Percentiles rank a stretch among this genome's conserved stretches.
These are phyloP conservation scores for Arrhopalites spinosus DNA, from an alignment of 2,888 invertebrate species.

Conservation along the genomic window DNA sequence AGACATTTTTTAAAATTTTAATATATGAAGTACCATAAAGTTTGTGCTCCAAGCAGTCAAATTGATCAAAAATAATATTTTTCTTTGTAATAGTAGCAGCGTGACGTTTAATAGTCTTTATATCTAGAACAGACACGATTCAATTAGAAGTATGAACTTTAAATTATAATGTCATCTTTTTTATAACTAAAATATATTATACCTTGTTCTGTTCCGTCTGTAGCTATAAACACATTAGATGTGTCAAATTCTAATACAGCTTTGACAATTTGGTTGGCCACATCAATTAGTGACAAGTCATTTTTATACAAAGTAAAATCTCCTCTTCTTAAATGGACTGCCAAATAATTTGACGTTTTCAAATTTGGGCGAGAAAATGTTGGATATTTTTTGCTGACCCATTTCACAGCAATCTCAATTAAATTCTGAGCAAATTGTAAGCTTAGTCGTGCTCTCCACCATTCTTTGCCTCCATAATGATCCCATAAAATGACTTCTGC, in stretches of 20 bases:
- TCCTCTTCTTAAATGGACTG: slow-evolving; percentile 82
- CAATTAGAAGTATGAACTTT: neutral
- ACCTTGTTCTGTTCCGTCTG: slow-evolving; percentile 74
- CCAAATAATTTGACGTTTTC: slow-evolving; percentile 63
- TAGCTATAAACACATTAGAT: slow-evolving; percentile 74
- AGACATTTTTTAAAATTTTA: too few species aligned
- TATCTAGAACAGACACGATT: slow-evolving; percentile 36
- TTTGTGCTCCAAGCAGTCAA: too few species aligned
- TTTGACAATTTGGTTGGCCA: slow-evolving; percentile 74
- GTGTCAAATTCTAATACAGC: slow-evolving; percentile 66
- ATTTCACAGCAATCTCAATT: slow-evolving; percentile 67
- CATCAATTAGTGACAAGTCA: slow-evolving; percentile 61
- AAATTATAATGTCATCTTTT: neutral
- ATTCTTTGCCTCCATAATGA: slow-evolving; percentile 75
- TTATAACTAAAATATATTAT: slow-evolving; percentile 26
- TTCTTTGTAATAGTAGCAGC: neutral
- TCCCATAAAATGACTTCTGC: slow-evolving; percentile 88
- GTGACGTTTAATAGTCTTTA: slow-evolving; percentile 1
- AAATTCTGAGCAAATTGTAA: slow-evolving; percentile 84
- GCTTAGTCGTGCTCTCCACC: slow-evolving; percentile 87
- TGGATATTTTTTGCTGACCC: neutral
- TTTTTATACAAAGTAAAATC: slow-evolving; percentile 80
- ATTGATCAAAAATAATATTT: neutral
- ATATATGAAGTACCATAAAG: too few species aligned
- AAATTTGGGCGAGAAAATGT: neutral